Base-by-base conservation (phyloP, 1,140 invertebrate species). In the Tribolium madens region DNA sequence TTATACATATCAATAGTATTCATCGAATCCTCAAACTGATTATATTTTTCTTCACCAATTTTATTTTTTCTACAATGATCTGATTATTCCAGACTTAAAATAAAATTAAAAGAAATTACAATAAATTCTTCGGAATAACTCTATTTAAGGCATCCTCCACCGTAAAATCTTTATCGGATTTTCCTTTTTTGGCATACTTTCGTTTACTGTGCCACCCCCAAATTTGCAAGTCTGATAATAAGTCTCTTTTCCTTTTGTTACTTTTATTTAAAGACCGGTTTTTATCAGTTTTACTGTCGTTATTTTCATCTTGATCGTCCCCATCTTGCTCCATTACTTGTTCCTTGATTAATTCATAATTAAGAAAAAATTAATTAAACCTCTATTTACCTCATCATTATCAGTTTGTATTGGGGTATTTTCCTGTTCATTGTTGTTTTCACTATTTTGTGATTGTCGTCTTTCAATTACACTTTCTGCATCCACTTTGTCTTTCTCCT, bases 191-290 rank as follows among this genome's bases (percentile, higher is more conserved):
- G 1, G 91, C 89, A 1, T 91, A 92, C 77, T 92, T 87, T 73
- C 92, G 86, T 84, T 93, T 93, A 75, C 89, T 92, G 78, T 92
- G 92, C 90, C 92, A 93, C 15, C 91, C 91, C 90, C 92, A 92
- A 78, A 91, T 90, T 78, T 93, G 90, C 6, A 93, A 84, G 74
- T 92, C 89, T 21, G 89, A 91, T 0, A 93, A 83, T 10, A 91
- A 90, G 84, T 91, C 93, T 6, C 90, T 87, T 85, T 92, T 88
- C 26, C 92, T 86, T 77, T 92, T 88, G 12, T 88, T 90, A 80
- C 82, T 80, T 76, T 75, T 83, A 47, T 79, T 81, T 57, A 76
- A 60, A 4, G n/a, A 21, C 60, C 12, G 33, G 89, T 88, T 4
- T 91, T 75, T 57, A 73, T 86, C 86, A 31, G 86, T 85, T 79